Evolutionary conservation across 2,888 invertebrate genomes (phyloP), one percentile per base, ranked within the genome.

Genomic region (Bruchidius siliquastri): DNA sequence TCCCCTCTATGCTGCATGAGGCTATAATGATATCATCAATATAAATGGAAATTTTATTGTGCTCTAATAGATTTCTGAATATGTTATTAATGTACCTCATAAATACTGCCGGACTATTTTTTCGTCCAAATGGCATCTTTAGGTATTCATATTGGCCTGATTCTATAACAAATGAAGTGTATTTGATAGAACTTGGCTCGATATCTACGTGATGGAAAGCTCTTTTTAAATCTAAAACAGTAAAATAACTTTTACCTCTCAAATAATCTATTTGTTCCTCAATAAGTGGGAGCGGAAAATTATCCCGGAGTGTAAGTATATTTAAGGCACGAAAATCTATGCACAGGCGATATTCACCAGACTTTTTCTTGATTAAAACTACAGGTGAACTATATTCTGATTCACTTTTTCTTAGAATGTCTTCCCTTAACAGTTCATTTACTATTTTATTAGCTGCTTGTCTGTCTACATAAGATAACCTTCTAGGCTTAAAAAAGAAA

Each of bases 121-220:
- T 76, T n/a, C 81, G 74, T 0, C 83, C 83, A 75, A 83, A 81
- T 2, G 81, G 82, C 81, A 82, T 82, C 73, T 76, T 77, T n/a
- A 76, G 30, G 76, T 77, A 84, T 75, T 83, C 82, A 72, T 70
- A 83, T 70, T 83, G 82, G 0, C 82, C 82, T 22, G 77, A 73
- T 18, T 78, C 80, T 0, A 80, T 81, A 6, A 81, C 75, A 76
- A 84, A 84, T 0, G 82, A 79, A 1, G 82, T 83, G 67, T 81
- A 80, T 74, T 81, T 77, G 2, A 78, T 74, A 4, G 80, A 81
- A 18, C 78, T 74, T 74, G 80, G 74, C 0, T 78, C 75, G 22
- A 84, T 66, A 20, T 69, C 69, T 20, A 83, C 77, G 67, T 83
- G 83, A 71, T 82, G 77, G 70, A 82, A 84, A 0, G 78, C 82